phyloP scores from a whole-genome alignment of 2,888 invertebrate genomes.

The Volucella inflata region DNA sequence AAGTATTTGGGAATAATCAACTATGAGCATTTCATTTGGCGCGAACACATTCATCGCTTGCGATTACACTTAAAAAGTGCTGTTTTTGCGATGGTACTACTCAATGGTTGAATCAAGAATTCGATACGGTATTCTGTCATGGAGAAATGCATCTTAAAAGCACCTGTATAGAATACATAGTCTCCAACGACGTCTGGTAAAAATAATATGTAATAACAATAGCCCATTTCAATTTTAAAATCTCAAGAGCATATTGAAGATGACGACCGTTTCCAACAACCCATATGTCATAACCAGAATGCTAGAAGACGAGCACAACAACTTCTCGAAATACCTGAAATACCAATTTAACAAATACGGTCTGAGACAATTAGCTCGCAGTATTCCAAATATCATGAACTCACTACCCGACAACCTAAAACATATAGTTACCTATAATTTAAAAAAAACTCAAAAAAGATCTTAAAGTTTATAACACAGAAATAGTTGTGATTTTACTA shows the following conservation, averaged over 20 bases:
- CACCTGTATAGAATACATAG: conserved; percentile 5
- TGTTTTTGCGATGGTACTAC: conserved; percentile 3
- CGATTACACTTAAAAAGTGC: too few relatives aligned
- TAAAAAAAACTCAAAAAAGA: too few relatives aligned
- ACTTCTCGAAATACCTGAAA: conserved; percentile 25
- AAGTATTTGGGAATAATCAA: too few relatives aligned
- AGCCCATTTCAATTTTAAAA: conserved; percentile 6
- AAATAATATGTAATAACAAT: background rate
- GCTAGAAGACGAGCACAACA: too few relatives aligned
- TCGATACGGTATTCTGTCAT: conserved; percentile 19
- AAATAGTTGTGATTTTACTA: too few relatives aligned
- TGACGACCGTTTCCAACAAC: background rate
- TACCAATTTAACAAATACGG: conserved; percentile 23
- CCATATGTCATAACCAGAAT: conserved; percentile 21
- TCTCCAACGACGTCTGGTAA: conserved; percentile 22
- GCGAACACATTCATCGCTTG: too few relatives aligned
- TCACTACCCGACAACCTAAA: conserved; percentile 4
- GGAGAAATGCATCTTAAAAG: conserved; percentile 3
- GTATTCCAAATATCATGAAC: conserved; percentile 13
- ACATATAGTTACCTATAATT: too few relatives aligned
- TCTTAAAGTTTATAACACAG: too few relatives aligned
- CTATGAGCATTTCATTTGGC: too few relatives aligned
- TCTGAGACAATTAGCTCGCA: background rate
- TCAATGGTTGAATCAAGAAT: too few relatives aligned
- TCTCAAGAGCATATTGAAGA: conserved; percentile 4